phyloP scores from a whole-genome alignment of 2,113 vertebrate species.

The Sturnus vulgaris region DNA sequence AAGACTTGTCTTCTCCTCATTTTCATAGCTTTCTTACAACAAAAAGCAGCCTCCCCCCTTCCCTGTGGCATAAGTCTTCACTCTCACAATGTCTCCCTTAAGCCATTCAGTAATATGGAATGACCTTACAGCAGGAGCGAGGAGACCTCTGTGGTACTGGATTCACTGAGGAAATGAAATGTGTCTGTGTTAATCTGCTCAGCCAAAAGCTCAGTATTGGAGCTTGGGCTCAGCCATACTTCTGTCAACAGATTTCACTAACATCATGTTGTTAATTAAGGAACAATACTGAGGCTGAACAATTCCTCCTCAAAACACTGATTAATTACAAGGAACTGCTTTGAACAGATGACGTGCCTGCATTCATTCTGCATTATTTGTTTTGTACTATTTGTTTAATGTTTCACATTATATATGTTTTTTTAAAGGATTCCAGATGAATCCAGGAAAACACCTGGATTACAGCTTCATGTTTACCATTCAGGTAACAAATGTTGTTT shows the following conservation, averaged over 20 bases:
- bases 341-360: not conserved
- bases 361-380: not conserved
- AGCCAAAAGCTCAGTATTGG: not conserved
- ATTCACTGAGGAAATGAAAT: not conserved
- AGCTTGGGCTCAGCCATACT: not conserved
- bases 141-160: not conserved
- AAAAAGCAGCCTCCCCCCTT: not conserved
- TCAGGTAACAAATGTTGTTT: not conserved
- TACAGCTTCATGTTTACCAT: not conserved
- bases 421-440: not conserved
- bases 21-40: not conserved
- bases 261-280: constrained; percentile 5
- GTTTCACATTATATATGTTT: not conserved
- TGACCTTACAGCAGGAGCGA: not conserved
- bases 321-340: constrained; percentile 28
- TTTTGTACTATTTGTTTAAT: not conserved
- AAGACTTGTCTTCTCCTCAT: not conserved
- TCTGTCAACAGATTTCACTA: constrained; percentile 26
- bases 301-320: constrained; percentile 28
- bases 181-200: not conserved
- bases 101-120: not conserved
- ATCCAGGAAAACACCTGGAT: not conserved
- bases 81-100: not conserved
- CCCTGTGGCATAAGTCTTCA: not conserved
- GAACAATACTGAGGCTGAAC: constrained; percentile 1